Conservation (phyloP, 2,888 invertebrate genomes). For the Empis livida region DNA sequence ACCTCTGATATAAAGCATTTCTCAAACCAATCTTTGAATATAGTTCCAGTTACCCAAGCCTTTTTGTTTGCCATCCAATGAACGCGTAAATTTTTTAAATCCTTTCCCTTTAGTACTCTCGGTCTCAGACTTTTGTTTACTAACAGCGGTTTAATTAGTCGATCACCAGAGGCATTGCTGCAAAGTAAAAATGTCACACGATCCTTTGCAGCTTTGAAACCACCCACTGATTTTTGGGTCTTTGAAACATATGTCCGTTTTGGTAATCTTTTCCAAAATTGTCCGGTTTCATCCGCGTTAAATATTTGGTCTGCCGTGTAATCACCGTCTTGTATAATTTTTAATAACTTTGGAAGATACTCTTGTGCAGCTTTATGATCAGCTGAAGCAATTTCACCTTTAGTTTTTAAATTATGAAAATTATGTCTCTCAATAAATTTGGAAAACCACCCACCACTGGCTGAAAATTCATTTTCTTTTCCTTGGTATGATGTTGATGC, state of each 20-base stretch:
- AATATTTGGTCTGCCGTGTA: conserved; percentile 19
- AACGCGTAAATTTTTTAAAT: conserved; percentile 17
- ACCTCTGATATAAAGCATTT: too few species aligned
- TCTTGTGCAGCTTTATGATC: conserved; percentile 13
- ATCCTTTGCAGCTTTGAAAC: conserved; percentile 20
- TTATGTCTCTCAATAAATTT: conserved; percentile 14
- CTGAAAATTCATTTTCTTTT: not conserved
- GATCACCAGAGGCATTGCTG: conserved; percentile 19
- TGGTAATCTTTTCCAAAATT: conserved; percentile 23
- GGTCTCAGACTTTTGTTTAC: conserved; percentile 18
- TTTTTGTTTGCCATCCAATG: conserved; percentile 19
- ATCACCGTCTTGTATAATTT: conserved; percentile 16
- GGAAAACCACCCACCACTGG: conserved; percentile 8
- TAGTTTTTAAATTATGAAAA: conserved; percentile 16
- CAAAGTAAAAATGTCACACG: conserved; percentile 20
- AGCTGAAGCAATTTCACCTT: conserved; percentile 14
- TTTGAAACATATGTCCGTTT: conserved; percentile 21
- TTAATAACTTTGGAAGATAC: conserved; percentile 11
- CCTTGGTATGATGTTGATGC: not conserved
- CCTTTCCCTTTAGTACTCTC: conserved; percentile 17
- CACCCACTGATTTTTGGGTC: conserved; percentile 18
- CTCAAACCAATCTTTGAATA: too few species aligned
- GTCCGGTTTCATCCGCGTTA: conserved; percentile 19
- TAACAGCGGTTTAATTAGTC: conserved; percentile 19
- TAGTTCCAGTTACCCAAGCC: conserved; percentile 15